Conservation (phyloP, 2,888 invertebrate genomes). For the Watsonalla binaria region DNA sequence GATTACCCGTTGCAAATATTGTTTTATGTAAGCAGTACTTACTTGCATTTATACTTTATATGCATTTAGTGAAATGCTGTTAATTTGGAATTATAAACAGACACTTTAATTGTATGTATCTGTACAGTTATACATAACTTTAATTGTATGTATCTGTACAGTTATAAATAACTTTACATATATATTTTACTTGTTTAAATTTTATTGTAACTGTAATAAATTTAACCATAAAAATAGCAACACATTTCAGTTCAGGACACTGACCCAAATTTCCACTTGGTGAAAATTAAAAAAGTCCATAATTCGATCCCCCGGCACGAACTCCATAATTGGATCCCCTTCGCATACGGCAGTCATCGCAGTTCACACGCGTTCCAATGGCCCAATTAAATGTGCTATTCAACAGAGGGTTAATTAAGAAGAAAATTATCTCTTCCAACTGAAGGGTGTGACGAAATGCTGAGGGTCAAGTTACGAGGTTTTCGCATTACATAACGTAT, state of each 20-base stretch:
- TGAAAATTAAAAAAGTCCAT: conserved; percentile 1
- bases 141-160: too few relatives aligned
- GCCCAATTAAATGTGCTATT: conserved; percentile 65
- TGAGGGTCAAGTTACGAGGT: conserved; percentile 12
- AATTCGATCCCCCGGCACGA: not conserved
- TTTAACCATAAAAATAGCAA: not conserved
- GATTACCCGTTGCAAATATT: too few relatives aligned
- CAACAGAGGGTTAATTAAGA: conserved; percentile 69
- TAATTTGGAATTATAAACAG: too few relatives aligned
- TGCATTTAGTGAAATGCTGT: too few relatives aligned
- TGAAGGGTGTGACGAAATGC: conserved; percentile 41
- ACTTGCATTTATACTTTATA: too few relatives aligned
- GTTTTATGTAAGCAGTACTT: too few relatives aligned
- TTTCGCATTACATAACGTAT: conserved; percentile 7
- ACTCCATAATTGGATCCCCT: not conserved
- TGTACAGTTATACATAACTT: too few relatives aligned
- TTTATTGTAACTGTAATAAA: too few relatives aligned
- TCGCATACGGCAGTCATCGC: conserved; percentile 4
- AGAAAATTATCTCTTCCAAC: conserved; percentile 73
- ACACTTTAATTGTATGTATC: too few relatives aligned
- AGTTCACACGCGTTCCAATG: conserved; percentile 56
- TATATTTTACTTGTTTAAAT: too few relatives aligned
- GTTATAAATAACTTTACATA: too few relatives aligned
- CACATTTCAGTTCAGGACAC: not conserved
- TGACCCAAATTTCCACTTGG: not conserved